Percentiles rank a stretch among this genome's conserved stretches.
phyloP scores from a whole-genome alignment of 2,113 vertebrate species.

The Porphyrio hochstetteri region DNA sequence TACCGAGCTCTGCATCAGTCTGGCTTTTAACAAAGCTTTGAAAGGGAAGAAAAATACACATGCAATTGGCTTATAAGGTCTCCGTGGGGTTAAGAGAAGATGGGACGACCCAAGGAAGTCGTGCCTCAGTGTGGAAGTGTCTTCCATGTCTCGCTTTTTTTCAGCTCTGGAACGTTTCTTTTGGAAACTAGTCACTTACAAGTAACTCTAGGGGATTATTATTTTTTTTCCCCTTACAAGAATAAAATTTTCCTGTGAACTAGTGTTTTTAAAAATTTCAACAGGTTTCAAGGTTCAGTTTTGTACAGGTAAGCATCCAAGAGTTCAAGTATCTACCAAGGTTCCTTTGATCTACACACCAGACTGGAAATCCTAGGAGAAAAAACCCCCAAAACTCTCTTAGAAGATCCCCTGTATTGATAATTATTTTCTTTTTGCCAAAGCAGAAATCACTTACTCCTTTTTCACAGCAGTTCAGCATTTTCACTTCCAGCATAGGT shows the following conservation, averaged over 20 bases:
- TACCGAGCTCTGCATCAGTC: background rate
- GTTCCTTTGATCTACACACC: constrained; percentile 14
- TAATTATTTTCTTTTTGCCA: background rate
- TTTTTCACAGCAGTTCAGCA: background rate
- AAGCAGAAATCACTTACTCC: background rate
- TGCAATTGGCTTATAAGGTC: background rate
- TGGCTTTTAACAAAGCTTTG: background rate
- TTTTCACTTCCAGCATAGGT: background rate
- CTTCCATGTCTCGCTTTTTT: constrained; percentile 6
- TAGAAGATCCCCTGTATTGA: no score
- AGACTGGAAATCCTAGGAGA: background rate
- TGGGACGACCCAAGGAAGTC: background rate
- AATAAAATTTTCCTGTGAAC: constrained; percentile 25
- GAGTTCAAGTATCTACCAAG: background rate
- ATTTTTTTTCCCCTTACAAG: background rate
- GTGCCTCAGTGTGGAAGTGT: background rate
- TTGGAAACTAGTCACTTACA: background rate
- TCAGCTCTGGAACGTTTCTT: background rate
- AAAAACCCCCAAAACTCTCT: background rate
- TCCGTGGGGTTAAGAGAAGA: background rate
- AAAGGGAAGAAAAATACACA: background rate
- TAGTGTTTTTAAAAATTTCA: background rate
- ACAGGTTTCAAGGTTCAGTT: background rate
- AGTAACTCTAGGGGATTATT: background rate
- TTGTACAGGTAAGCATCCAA: background rate